Conservation (phyloP, 2,888 invertebrate genomes). For the Liposcelis brunnea region DNA sequence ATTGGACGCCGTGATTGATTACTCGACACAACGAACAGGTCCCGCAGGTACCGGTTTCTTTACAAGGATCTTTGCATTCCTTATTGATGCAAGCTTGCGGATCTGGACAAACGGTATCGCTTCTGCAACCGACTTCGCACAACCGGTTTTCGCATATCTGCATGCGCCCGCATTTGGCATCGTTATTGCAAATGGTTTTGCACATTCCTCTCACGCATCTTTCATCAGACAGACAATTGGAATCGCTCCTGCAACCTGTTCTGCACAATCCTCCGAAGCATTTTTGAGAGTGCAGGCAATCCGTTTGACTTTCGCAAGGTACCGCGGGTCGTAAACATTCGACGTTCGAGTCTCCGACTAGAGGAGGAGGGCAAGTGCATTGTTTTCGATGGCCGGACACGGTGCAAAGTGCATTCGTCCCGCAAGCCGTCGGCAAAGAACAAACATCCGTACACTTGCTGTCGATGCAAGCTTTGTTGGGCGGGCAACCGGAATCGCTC, state of each 20-base stretch:
- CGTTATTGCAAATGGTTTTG: constrained; percentile 70
- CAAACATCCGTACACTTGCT: constrained; percentile 69
- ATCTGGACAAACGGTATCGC: constrained; percentile 57
- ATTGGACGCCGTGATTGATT: constrained; percentile 67
- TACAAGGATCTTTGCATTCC: constrained; percentile 71
- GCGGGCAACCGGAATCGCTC: constrained; percentile 57
- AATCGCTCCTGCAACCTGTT: constrained; percentile 60
- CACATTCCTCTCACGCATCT: constrained; percentile 70
- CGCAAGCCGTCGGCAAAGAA: constrained; percentile 57
- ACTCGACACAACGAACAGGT: constrained; percentile 69
- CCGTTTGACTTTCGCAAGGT: constrained; percentile 43
- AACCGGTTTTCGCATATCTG: constrained; percentile 77
- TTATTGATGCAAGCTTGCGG: constrained; percentile 66
- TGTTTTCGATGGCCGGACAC: constrained; percentile 52
- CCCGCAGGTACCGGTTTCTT: constrained; percentile 55
- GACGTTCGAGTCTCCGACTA: constrained; percentile 56
- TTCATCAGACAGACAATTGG: constrained; percentile 67
- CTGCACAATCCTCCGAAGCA: constrained; percentile 68
- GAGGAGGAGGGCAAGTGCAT: constrained; percentile 52
- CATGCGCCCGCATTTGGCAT: constrained; percentile 57
- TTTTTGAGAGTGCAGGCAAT: constrained; percentile 51
- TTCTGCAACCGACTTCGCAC: constrained; percentile 73
- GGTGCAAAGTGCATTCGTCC: constrained; percentile 61
- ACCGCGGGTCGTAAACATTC: constrained; percentile 52
- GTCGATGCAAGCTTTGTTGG: constrained; percentile 51